Percentiles rank a stretch among this genome's conserved stretches.
Evolutionary conservation across 2,888 invertebrate species (phyloP).

Genomic region (Caenorhabditis drosophilae): DNA sequence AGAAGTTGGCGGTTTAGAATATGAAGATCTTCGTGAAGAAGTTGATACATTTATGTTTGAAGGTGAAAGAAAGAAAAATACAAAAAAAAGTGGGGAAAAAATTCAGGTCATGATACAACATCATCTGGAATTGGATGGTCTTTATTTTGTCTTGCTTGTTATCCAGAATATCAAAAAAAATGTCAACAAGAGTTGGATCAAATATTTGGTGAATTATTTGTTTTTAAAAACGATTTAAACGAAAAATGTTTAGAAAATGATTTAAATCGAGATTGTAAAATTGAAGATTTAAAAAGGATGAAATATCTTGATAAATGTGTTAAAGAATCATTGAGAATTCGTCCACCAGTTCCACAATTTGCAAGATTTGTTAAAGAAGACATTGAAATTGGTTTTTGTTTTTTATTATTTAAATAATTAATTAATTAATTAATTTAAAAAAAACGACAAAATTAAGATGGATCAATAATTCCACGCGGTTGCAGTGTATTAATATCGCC

Average conservation of each 20-base stretch:
- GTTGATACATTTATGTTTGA: slow-evolving; percentile 73
- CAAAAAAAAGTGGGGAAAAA: no score
- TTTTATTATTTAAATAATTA: no score
- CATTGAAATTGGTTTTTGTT: slow-evolving; percentile 48
- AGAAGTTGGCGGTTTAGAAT: slow-evolving; percentile 68
- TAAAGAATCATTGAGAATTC: slow-evolving; percentile 57
- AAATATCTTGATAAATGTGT: slow-evolving; percentile 65
- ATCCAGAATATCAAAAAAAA: slow-evolving; percentile 69
- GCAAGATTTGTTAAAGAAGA: slow-evolving; percentile 42
- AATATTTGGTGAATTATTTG: slow-evolving; percentile 28
- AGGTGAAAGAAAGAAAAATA: no score
- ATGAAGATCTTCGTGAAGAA: slow-evolving; percentile 70
- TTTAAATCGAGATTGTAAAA: slow-evolving; percentile 60
- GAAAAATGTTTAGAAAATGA: slow-evolving; percentile 20
- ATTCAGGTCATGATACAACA: slow-evolving; percentile 72
- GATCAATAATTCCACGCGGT: slow-evolving; percentile 36
- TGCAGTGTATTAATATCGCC: slow-evolving; percentile 44
- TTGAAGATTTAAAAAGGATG: slow-evolving; percentile 63
- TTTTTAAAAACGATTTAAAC: not conserved
- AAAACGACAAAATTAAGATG: slow-evolving; percentile 25
- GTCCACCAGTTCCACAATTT: slow-evolving; percentile 51
- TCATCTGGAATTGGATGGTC: slow-evolving; percentile 70
- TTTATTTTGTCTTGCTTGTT: slow-evolving; percentile 69
- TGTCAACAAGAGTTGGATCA: slow-evolving; percentile 43
- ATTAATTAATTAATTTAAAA: not conserved